Percentiles rank a stretch among this genome's conserved stretches.
Conservation (phyloP, 2,888 invertebrate genomes). For the Cheilosia vernalis region DNA sequence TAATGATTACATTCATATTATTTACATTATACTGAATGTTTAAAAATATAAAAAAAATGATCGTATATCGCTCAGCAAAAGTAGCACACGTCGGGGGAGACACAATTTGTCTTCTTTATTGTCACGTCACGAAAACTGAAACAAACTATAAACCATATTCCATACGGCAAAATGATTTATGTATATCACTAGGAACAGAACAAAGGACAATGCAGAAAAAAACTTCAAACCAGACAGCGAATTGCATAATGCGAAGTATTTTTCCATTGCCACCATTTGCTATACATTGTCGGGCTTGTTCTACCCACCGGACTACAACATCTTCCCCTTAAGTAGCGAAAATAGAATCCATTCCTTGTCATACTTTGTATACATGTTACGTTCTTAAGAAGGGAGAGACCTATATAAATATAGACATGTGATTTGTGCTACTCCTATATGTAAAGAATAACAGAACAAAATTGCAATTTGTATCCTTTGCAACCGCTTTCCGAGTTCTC, state of each 20-base stretch:
- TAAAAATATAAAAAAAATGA: not conserved
- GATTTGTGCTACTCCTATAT: not conserved
- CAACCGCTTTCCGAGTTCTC: not conserved
- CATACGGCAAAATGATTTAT: conserved; percentile 53
- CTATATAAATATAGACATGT: not conserved
- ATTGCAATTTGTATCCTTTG: conserved; percentile 2
- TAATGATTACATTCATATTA: too few relatives aligned
- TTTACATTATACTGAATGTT: too few relatives aligned
- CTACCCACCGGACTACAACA: conserved; percentile 5
- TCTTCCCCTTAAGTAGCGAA: not conserved
- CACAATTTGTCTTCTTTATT: conserved; percentile 58
- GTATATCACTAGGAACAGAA: conserved; percentile 21
- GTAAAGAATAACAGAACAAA: not conserved
- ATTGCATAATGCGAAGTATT: not conserved
- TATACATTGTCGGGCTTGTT: conserved; percentile 3
- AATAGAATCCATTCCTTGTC: not conserved
- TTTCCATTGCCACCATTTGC: not conserved
- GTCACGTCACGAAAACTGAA: conserved; percentile 51
- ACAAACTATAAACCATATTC: conserved; percentile 53
- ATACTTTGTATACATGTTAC: too few relatives aligned
- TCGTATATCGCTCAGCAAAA: conserved; percentile 13
- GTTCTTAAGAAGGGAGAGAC: too few relatives aligned
- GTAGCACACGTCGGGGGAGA: conserved; percentile 36
- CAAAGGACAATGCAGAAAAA: conserved; percentile 10
- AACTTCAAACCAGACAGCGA: conserved; percentile 12